A percentile compares a stretch with the other conserved stretches of the same genome.
These are phyloP conservation scores for Bostrychus sinensis DNA, from an alignment of 2,113 vertebrate genomes.

Conservation along the genomic window DNA sequence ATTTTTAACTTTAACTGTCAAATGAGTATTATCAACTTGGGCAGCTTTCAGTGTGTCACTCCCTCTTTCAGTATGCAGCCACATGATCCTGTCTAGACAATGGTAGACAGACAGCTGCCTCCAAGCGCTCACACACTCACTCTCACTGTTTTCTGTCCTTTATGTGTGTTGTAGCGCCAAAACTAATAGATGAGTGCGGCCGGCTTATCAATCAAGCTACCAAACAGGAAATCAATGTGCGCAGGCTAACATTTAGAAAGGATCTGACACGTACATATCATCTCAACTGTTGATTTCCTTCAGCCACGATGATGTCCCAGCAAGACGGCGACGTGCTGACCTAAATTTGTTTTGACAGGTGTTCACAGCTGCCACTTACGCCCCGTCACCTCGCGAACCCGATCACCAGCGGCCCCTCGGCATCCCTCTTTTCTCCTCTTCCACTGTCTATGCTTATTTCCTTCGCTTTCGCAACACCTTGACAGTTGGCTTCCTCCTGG, in stretches of 20 bases:
- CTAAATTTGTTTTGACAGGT: conserved; percentile 60
- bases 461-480: conserved; percentile 9
- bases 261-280: conserved; percentile 36
- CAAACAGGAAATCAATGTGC: conserved; percentile 58
- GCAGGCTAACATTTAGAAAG: conserved; percentile 38
- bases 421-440: conserved; percentile 14
- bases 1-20: conserved; percentile 12
- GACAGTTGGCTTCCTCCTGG: conserved; percentile 21
- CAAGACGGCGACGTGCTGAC: conserved; percentile 50
- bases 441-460: conserved; percentile 25
- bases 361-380: conserved; percentile 58
- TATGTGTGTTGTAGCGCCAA: conserved; percentile 48
- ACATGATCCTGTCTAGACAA: conserved; percentile 72
- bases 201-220: conserved; percentile 58
- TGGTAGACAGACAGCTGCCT: conserved; percentile 67
- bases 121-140: conserved; percentile 19
- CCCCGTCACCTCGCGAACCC: conserved; percentile 29
- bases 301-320: conserved; percentile 24
- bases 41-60: conserved; percentile 59
- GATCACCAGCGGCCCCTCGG: conserved; percentile 45
- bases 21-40: conserved; percentile 61
- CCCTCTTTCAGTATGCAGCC: conserved; percentile 69
- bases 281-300: conserved; percentile 30
- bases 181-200: conserved; percentile 54
- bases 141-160: conserved; percentile 17